Evolutionary conservation across 1,140 invertebrate species (phyloP).

Genomic region (Zaprionus tsacasi): DNA sequence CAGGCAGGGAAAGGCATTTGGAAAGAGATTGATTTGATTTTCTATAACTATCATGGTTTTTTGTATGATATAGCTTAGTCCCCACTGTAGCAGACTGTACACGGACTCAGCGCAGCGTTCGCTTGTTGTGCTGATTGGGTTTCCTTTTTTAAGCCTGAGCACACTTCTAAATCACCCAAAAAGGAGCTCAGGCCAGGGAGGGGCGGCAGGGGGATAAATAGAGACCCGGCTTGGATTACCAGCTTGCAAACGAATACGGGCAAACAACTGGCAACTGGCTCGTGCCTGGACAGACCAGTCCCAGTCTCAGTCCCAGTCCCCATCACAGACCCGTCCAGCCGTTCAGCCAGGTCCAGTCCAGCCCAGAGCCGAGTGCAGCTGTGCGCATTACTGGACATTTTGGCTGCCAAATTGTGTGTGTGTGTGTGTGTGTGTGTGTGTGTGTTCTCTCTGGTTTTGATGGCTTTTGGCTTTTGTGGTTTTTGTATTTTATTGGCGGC

Average conservation of each 20-base stretch:
- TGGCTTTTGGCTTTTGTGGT: conserved; percentile 17
- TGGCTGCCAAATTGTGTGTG: conserved; percentile 11
- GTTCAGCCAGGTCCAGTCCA: conserved; percentile 6
- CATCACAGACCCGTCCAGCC: not conserved
- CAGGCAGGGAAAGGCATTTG: not conserved
- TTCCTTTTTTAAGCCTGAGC: not conserved
- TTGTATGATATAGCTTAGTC: not conserved
- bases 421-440: conserved; percentile 3
- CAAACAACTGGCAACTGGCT: conserved; percentile 17
- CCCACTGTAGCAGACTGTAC: conserved; percentile 1
- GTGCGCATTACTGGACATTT: conserved; percentile 19
- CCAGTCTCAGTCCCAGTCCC: not conserved
- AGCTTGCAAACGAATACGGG: not conserved
- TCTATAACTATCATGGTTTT: not conserved
- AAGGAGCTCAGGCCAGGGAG: not conserved
- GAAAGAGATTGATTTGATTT: not conserved
- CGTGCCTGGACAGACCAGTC: conserved; percentile 16
- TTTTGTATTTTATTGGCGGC: not conserved
- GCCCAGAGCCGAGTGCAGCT: conserved; percentile 30
- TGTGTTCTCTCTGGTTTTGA: conserved; percentile 1
- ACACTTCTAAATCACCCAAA: not conserved
- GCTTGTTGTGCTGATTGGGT: not conserved
- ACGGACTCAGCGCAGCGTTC: not conserved
- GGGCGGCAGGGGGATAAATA: not conserved
- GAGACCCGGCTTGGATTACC: conserved; percentile 7